Percentiles rank a stretch among this genome's conserved stretches.
Evolutionary conservation across 2,113 vertebrate species (phyloP).

Genomic region (Gallinago paraguaiae): DNA sequence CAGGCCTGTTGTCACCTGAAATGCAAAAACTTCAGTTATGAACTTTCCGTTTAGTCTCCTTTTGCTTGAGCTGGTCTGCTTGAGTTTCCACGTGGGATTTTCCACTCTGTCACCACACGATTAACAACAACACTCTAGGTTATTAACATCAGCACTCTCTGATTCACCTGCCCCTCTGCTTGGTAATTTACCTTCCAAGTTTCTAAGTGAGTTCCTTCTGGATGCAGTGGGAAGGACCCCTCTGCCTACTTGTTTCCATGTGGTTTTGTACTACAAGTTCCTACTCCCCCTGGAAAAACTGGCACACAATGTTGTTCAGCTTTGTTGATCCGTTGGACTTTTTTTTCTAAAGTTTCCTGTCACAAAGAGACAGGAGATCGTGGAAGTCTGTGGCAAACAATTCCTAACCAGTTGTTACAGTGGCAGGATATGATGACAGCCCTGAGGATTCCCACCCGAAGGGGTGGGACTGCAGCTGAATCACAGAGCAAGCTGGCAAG

Average conservation of each 20-base stretch:
- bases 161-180: background rate
- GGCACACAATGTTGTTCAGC: fast-evolving
- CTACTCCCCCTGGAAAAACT: background rate
- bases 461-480: background rate
- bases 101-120: background rate
- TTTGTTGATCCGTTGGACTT: background rate
- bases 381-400: background rate
- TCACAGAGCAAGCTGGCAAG: fast-evolving
- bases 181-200: no score
- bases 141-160: background rate
- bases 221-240: background rate
- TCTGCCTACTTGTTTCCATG: fast-evolving
- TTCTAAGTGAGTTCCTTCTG: background rate
- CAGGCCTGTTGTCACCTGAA: background rate
- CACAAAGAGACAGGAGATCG: fast-evolving
- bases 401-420: background rate
- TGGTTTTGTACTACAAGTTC: fast-evolving
- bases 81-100: background rate
- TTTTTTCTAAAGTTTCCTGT: background rate
- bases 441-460: background rate
- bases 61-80: background rate
- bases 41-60: background rate
- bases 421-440: background rate
- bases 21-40: background rate
- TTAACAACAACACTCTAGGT: background rate